Evolutionary conservation across 2,113 vertebrate genomes (phyloP).

Genomic region (Gallinago media): DNA sequence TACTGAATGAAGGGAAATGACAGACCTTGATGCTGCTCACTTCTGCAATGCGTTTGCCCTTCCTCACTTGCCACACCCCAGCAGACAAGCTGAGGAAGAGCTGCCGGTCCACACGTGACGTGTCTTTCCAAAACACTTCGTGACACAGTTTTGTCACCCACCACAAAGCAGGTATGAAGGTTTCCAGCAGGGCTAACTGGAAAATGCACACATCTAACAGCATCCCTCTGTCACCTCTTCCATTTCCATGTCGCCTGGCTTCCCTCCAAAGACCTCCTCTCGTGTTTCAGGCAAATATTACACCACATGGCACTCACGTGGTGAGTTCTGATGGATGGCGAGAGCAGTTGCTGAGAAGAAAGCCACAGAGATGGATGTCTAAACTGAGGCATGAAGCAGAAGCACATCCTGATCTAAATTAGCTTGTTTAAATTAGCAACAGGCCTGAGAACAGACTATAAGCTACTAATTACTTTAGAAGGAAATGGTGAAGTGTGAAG

Average conservation of each 20-base stretch:
- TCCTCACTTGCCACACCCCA: not conserved
- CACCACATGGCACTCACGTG: conserved; percentile 55
- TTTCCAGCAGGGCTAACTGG: not conserved
- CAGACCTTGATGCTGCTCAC: not conserved
- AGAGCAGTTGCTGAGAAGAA: conserved; percentile 66
- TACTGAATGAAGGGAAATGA: not conserved
- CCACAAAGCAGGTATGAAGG: not conserved
- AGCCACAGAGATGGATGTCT: conserved; percentile 26
- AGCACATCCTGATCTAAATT: conserved; percentile 27
- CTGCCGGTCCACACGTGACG: not conserved
- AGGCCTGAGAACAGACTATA: not conserved
- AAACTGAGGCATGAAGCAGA: conserved; percentile 39
- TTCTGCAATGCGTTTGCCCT: not conserved
- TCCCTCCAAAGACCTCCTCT: conserved; percentile 39
- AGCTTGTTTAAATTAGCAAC: conserved; percentile 53
- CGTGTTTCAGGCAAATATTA: conserved; percentile 46
- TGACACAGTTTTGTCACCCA: not conserved
- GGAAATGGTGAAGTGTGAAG: conserved; percentile 14
- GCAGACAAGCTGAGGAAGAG: not conserved
- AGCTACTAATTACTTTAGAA: conserved; percentile 11
- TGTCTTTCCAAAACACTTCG: not conserved
- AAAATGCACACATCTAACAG: not conserved
- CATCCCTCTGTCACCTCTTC: not conserved
- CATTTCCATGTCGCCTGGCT: not conserved
- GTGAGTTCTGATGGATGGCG: conserved; percentile 58